Evolutionary conservation across 2,888 invertebrate species (phyloP), one percentile per base, ranked within the genome.

Genomic region (Empis livida): DNA sequence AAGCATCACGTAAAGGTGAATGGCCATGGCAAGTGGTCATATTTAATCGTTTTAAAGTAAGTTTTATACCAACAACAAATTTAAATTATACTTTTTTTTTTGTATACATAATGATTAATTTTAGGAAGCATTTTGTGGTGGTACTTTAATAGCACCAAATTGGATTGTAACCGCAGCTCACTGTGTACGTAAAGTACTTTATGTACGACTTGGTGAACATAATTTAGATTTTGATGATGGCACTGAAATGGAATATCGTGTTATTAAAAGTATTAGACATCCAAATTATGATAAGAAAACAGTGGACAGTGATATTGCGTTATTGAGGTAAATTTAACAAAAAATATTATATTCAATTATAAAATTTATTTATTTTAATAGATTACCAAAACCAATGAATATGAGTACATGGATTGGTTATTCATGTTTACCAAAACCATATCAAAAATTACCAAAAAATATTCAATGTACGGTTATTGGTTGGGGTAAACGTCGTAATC

Each of bases 11-110:
- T 11, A 82, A 79, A 43, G 86, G 90, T 37, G 84, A 84, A 61
- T 95, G 94, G 93, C 91, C 92, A 0, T 94, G 94, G 93, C 92
- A 93, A 71, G 91, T 90, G 16, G 92, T 88, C 45, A 80, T 95
- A 45, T 75, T 94, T 49, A 93, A 92, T 66, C 76, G 83, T 60
- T 82, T 79, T 65, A 81, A 81, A 74, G 88, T 86, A 68, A 54
- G 51, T 32, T 13, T 40, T n/a, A n/a, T n/a, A n/a, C n/a, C n/a
- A n/a, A n/a, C n/a, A 13, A 23, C 15, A 23, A 20, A 16, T 32
- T 43, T n/a, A n/a, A n/a, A n/a, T n/a, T n/a, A n/a, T n/a, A 23
- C 11, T 10, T 13, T 44, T 37, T 10, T 11, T 42, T 23, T 23
- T 39, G 15, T 43, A 15, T 30, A 20, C 6, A 16, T 16, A n/a